Base-by-base conservation (phyloP, 2,113 vertebrate genomes). In the Jacana jacana region DNA sequence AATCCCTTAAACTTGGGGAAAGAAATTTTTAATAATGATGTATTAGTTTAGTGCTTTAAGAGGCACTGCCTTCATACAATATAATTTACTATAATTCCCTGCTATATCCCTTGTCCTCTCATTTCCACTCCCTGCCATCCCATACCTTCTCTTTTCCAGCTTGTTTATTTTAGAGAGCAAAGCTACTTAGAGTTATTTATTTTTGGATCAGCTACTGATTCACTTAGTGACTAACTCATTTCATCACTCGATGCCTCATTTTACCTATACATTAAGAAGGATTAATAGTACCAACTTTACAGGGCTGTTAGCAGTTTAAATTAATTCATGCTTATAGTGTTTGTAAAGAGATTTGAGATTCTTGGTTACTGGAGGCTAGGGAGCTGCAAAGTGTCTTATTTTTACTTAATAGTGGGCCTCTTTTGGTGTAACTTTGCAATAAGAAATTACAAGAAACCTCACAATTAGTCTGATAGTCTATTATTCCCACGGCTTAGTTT, bases 191-290 rank as follows among this genome's bases (percentile, higher is more conserved):
- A 91, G 76, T 65, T 96, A 96, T 96, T 96, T 96, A 95, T 96
- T 94, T 95, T 93, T 89, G 88, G 96, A 95, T 96, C 88, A 96
- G 88, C 84, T 92, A 89, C 93, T 95, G 95, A 95, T 94, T 96
- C 93, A 97, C 84, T 95, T 87, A 82, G 70, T 95, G 83, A 96
- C 80, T 96, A 91, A 93, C 37, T 82, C 42, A 93, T 97, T 96
- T 97, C 93, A 94, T 95, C 88, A 95, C 91, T 91, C 13, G 5
- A 69, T 95, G 88, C 91, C 88, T 96, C 86, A 89, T 81, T 96
- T 96, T 96, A 96, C 93, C 93, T 94, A 70, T 94, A 96, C 81
- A 92, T 97, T 96, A 96, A 95, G 90, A 84, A 90, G 95, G 95
- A 95, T 97, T 97, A 96, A 95, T 89, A 73, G 70, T 94, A 96